Percentiles rank a stretch among this genome's conserved stretches.
These are phyloP conservation scores for Norana najaformis DNA, from an alignment of 2,888 invertebrate genomes.

Conservation along the genomic window DNA sequence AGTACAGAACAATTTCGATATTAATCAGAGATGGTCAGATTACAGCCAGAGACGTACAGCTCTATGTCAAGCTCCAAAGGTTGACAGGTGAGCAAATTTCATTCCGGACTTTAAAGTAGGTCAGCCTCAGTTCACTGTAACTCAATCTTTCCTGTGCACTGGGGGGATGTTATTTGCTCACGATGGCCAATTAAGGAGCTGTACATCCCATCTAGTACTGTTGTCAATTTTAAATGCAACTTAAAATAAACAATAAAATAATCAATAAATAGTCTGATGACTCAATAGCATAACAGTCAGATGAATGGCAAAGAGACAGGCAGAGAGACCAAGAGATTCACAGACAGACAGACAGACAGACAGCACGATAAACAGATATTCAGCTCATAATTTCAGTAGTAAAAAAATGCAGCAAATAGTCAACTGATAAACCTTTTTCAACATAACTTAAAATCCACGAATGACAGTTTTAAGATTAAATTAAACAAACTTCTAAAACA, in stretches of 20 bases:
- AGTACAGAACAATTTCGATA: constrained; percentile 13
- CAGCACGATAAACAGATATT: background rate
- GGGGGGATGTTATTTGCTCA: too few relatives aligned
- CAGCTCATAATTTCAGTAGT: constrained; percentile 7
- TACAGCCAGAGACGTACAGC: background rate
- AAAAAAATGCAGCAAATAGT: constrained; percentile 13
- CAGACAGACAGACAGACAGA: background rate
- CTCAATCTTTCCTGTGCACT: background rate
- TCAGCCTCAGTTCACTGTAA: too few relatives aligned
- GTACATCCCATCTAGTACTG: background rate
- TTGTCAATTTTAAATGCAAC: background rate
- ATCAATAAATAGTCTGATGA: constrained; percentile 9
- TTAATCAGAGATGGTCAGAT: background rate
- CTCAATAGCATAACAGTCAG: background rate
- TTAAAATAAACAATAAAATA: background rate
- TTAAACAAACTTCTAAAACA: constrained; percentile 13
- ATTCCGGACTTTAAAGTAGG: background rate
- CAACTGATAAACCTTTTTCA: background rate
- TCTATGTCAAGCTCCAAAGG: background rate
- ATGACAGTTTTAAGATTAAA: background rate
- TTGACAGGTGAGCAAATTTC: background rate
- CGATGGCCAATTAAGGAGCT: background rate
- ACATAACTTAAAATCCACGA: background rate
- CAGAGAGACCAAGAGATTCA: background rate
- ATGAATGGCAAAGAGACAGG: background rate